phyloP scores from a whole-genome alignment of 2,888 invertebrate genomes.

The Lithophane ornitopus region DNA sequence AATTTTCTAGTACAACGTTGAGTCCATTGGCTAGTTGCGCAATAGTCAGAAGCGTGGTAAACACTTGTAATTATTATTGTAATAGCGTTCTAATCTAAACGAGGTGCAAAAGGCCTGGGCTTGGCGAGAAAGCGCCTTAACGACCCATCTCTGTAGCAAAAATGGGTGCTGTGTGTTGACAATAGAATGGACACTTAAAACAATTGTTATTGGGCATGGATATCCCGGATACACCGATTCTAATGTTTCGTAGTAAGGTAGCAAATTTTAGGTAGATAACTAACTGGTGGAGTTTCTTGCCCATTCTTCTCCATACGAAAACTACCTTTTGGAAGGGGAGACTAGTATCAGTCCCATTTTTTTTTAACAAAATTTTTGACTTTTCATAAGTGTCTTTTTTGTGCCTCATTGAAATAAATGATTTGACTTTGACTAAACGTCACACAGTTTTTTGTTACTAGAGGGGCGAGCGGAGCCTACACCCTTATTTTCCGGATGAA shows the following conservation, averaged over 20 bases:
- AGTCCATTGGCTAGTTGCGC: constrained; percentile 70
- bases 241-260: neutral
- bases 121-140: constrained; percentile 76
- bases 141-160: constrained; percentile 52
- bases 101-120: constrained; percentile 72
- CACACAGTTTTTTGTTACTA: neutral
- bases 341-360: too few species aligned
- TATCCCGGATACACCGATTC: constrained; percentile 30
- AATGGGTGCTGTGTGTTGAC: constrained; percentile 31
- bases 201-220: constrained; percentile 37
- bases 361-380: too few species aligned
- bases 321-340: too few species aligned
- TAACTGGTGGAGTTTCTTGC: neutral
- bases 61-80: constrained; percentile 85
- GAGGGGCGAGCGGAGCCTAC: too few species aligned
- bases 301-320: too few species aligned
- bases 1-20: constrained; percentile 80
- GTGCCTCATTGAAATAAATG: too few species aligned
- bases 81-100: constrained; percentile 84
- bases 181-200: constrained; percentile 49
- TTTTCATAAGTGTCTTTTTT: too few species aligned
- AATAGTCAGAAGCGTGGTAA: constrained; percentile 79
- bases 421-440: neutral
- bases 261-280: neutral
- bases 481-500: too few species aligned